A percentile compares a stretch with the other conserved stretches of the same genome.
Evolutionary conservation across 2,888 invertebrate species (phyloP).

Genomic region (Hartigia nigra): DNA sequence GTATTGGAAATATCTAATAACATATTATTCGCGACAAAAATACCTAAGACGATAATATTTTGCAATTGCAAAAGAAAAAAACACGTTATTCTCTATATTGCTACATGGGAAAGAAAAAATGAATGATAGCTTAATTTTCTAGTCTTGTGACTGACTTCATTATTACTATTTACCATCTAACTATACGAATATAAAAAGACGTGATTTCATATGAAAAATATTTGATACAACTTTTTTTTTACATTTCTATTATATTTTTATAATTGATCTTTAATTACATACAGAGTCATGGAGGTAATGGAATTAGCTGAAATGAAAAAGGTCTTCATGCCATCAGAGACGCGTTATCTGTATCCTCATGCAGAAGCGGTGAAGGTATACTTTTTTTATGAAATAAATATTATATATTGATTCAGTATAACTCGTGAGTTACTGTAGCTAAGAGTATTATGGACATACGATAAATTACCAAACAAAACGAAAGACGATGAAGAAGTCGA

Average conservation of each 20-base stretch:
- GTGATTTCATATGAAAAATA: neutral
- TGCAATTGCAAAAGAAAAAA: neutral
- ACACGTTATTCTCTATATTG: neutral
- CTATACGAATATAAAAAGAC: neutral
- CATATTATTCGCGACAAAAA: neutral
- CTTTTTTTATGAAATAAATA: neutral
- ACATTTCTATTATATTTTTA: constrained; percentile 15
- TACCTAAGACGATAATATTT: neutral
- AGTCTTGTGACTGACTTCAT: neutral
- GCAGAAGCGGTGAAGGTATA: constrained; percentile 27
- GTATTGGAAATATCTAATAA: neutral
- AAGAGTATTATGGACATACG: constrained; percentile 13
- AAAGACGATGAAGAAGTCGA: constrained; percentile 6
- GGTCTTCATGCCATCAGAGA: constrained; percentile 26
- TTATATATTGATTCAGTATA: neutral
- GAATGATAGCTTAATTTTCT: neutral
- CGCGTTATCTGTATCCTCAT: constrained; percentile 27
- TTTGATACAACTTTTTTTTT: constrained; percentile 18
- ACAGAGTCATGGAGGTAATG: constrained; percentile 25
- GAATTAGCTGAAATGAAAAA: constrained; percentile 28
- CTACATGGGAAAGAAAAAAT: neutral
- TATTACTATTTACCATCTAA: neutral
- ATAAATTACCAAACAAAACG: constrained; percentile 1
- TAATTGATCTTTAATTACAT: neutral
- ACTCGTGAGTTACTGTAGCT: constrained; percentile 1